Base-by-base conservation (phyloP, 2,888 invertebrate genomes). In the Cryptocephalus moraei region DNA sequence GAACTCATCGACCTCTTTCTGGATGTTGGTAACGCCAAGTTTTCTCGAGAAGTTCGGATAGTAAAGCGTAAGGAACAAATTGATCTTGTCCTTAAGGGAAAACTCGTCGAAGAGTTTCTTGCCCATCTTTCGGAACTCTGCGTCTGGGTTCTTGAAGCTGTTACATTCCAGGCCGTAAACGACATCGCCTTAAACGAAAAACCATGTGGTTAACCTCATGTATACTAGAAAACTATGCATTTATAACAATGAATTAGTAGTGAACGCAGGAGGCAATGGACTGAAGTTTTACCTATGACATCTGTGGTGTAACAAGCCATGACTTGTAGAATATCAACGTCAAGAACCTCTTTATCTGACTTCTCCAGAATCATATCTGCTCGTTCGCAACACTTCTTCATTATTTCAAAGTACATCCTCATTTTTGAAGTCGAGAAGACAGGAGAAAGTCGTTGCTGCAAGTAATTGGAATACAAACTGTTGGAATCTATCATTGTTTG, bases 101-200 rank as follows among this genome's bases (percentile, higher is more conserved):
- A 60, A 52, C 9, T 58, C 52, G 11, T 54, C 48, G 46, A 68
- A 61, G 1, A 68, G 49, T 2, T 55, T 55, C 32, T 56, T 51
- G 8, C 65, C 67, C 62, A 68, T 64, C 41, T 56, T 46, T 31
- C 65, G 53, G 51, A 71, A 69, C 32, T 65, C 62, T 1, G 67
- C 62, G 33, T 67, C 56, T 9, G 62, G 54, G 58, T 75, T 67
- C 41, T 71, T 69, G 47, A 79, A 74, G 22, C 75, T 74, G 56
- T 79, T 75, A 52, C 75, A 75, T 49, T 77, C 74, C 8, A 79
- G 67, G 33, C 79, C 79, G 57, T 78, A 80, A n/a, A 76, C 77
- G 43, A 77, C 73, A 43, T 51, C 48, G 9, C 55, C 55, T 55
- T 8, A 33, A 49, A 33, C 40, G 4, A 36, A 11, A 36, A 36